A percentile compares a stretch with the other conserved stretches of the same genome.
Evolutionary conservation across 64 coral and sea anemone species (phyloP).

Genomic region (Orbicella faveolata): DNA sequence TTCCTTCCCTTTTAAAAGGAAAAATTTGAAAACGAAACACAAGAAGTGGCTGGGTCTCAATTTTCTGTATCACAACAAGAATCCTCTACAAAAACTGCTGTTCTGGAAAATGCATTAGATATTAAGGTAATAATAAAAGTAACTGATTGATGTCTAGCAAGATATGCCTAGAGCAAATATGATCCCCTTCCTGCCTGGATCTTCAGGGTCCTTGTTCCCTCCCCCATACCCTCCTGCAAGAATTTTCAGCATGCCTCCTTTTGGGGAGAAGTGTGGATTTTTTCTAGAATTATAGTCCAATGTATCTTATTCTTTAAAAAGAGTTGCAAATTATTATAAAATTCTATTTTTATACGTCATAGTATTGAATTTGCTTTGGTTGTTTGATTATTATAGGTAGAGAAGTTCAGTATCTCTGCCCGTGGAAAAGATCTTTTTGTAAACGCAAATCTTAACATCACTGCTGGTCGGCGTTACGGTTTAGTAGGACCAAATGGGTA

Average conservation of each 20-base stretch:
- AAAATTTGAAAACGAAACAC: conserved; percentile 84
- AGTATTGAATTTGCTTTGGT: not conserved
- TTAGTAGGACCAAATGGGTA: conserved; percentile 99
- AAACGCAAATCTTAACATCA: conserved; percentile 94
- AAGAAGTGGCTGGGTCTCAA: conserved; percentile 85
- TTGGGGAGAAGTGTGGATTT: too few species aligned
- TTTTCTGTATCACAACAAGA: conserved; percentile 98
- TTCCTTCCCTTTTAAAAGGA: conserved; percentile 34
- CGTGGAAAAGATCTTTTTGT: conserved; percentile 98
- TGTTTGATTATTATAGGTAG: conserved; percentile 59
- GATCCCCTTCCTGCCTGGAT: too few species aligned
- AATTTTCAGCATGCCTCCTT: too few species aligned
- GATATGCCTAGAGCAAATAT: too few species aligned
- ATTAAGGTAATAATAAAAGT: conserved; percentile 73
- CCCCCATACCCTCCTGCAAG: too few species aligned
- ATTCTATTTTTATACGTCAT: too few species aligned
- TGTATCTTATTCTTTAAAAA: too few species aligned
- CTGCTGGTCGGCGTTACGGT: conserved; percentile 89
- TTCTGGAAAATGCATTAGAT: conserved; percentile 91
- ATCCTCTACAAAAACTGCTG: conserved; percentile 69
- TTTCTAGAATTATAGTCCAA: too few species aligned
- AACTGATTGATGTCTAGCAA: too few species aligned
- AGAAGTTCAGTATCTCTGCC: conserved; percentile 98
- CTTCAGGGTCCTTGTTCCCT: too few species aligned
- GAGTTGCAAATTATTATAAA: too few species aligned